Conservation (phyloP, 2,888 invertebrate genomes). For the Aproaerema taeniolella region DNA sequence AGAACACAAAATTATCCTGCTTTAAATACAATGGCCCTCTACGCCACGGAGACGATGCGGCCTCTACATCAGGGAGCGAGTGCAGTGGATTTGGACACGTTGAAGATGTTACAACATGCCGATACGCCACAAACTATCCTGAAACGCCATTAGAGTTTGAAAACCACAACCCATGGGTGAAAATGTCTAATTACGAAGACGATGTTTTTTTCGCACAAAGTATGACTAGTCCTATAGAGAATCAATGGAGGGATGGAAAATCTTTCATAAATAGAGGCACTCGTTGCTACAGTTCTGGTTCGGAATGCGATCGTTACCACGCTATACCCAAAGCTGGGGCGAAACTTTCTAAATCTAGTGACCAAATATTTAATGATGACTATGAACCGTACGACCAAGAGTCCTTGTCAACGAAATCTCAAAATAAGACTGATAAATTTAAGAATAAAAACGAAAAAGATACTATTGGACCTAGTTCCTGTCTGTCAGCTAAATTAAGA, state of each 20-base stretch:
- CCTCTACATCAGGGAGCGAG: slow-evolving; percentile 72
- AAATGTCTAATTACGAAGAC: slow-evolving; percentile 66
- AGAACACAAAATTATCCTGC: slow-evolving; percentile 83
- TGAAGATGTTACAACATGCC: slow-evolving; percentile 57
- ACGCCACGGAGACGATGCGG: slow-evolving; percentile 66
- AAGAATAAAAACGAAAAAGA: slow-evolving; percentile 65
- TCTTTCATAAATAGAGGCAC: slow-evolving; percentile 58
- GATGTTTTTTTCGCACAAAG: slow-evolving; percentile 66
- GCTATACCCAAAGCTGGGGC: slow-evolving; percentile 61
- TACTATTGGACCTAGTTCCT: slow-evolving; percentile 75
- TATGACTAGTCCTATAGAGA: slow-evolving; percentile 52
- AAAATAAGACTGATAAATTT: slow-evolving; percentile 70
- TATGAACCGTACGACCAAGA: slow-evolving; percentile 54
- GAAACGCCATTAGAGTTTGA: slow-evolving; percentile 64
- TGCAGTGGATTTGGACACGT: slow-evolving; percentile 71
- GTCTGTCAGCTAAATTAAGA: slow-evolving; percentile 82
- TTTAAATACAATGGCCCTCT: slow-evolving; percentile 78
- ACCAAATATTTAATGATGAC: slow-evolving; percentile 74
- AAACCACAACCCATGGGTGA: slow-evolving; percentile 71
- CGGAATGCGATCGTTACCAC: slow-evolving; percentile 69
- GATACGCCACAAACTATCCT: slow-evolving; percentile 50
- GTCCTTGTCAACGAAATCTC: slow-evolving; percentile 48
- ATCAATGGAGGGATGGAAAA: slow-evolving; percentile 59
- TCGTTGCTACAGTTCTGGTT: slow-evolving; percentile 70
- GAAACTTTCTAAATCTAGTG: slow-evolving; percentile 71